Evolutionary conservation across 2,888 invertebrate species (phyloP).

Genomic region (Caenorhabditis wallacei): DNA sequence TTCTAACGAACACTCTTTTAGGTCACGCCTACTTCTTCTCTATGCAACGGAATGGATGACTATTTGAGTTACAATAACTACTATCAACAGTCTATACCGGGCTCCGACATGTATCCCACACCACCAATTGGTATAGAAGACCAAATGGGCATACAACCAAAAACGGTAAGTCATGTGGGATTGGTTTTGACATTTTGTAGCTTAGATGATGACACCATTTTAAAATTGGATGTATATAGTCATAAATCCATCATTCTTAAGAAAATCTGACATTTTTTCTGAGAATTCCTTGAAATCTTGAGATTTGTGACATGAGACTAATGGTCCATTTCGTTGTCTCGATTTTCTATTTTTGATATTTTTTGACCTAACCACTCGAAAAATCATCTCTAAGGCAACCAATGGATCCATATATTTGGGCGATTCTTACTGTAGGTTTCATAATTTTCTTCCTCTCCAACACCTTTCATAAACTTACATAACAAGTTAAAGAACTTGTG

Average conservation of each 20-base stretch:
- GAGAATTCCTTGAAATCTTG: neutral
- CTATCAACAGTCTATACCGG: slow-evolving; percentile 52
- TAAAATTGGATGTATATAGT: slow-evolving; percentile 31
- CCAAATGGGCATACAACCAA: slow-evolving; percentile 56
- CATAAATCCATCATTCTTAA: slow-evolving; percentile 50
- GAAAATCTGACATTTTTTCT: slow-evolving; percentile 51
- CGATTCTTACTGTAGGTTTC: slow-evolving; percentile 46
- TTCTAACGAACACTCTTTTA: slow-evolving; percentile 15
- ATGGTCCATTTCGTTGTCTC: slow-evolving; percentile 31
- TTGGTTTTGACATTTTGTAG: neutral
- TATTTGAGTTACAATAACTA: slow-evolving; percentile 66
- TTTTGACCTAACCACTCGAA: neutral
- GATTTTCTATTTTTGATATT: slow-evolving; percentile 6
- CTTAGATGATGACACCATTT: neutral
- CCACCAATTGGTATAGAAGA: slow-evolving; percentile 61
- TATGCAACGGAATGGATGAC: slow-evolving; percentile 65
- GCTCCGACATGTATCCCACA: slow-evolving; percentile 53
- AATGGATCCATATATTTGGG: slow-evolving; percentile 49
- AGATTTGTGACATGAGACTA: slow-evolving; percentile 39
- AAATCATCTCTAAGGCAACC: neutral
- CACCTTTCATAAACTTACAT: slow-evolving; percentile 25
- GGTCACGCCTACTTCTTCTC: slow-evolving; percentile 57
- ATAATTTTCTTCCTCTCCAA: slow-evolving; percentile 1
- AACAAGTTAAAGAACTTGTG: slow-evolving; percentile 12
- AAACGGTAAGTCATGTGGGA: slow-evolving; percentile 62